phyloP scores from a whole-genome alignment of 2,888 invertebrate species.

The Drosophila mayaguana region DNA sequence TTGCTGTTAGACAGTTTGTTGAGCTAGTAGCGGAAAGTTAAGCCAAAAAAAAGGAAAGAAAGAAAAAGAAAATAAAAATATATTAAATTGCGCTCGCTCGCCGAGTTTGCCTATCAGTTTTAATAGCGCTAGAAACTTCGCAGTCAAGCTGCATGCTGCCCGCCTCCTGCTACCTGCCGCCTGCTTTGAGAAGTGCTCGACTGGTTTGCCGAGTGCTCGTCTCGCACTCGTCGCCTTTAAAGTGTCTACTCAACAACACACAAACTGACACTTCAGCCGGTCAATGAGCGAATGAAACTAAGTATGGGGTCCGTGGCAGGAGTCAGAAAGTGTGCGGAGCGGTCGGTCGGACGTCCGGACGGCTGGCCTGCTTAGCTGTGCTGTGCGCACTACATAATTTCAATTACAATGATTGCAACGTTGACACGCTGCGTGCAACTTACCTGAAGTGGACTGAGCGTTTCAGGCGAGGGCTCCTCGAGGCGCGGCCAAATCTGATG shows the following conservation, averaged over 20 bases:
- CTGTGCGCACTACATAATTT: slow-evolving; percentile 30
- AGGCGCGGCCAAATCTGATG: slow-evolving; percentile 93
- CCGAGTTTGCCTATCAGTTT: slow-evolving; percentile 41
- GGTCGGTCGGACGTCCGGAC: neutral
- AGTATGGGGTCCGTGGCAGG: neutral
- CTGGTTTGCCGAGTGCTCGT: slow-evolving; percentile 29
- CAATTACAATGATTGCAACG: slow-evolving; percentile 48
- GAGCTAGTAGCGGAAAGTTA: slow-evolving; percentile 6
- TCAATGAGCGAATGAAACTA: neutral
- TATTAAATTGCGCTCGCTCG: slow-evolving; percentile 5
- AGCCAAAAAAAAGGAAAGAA: neutral
- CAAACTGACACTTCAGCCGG: slow-evolving; percentile 4
- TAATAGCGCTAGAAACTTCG: slow-evolving; percentile 46
- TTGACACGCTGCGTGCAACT: slow-evolving; percentile 25
- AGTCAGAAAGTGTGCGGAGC: neutral
- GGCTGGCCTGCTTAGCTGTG: neutral
- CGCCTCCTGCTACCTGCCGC: neutral
- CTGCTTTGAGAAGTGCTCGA: slow-evolving; percentile 8
- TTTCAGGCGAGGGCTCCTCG: slow-evolving; percentile 87
- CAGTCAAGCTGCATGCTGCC: slow-evolving; percentile 28
- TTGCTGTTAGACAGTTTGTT: neutral
- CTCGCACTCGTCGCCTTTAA: slow-evolving; percentile 26
- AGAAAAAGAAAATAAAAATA: neutral
- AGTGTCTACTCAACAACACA: slow-evolving; percentile 22
- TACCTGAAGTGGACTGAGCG: slow-evolving; percentile 91